Conservation (phyloP, 2,888 invertebrate species). For the Megamerina dolium region DNA sequence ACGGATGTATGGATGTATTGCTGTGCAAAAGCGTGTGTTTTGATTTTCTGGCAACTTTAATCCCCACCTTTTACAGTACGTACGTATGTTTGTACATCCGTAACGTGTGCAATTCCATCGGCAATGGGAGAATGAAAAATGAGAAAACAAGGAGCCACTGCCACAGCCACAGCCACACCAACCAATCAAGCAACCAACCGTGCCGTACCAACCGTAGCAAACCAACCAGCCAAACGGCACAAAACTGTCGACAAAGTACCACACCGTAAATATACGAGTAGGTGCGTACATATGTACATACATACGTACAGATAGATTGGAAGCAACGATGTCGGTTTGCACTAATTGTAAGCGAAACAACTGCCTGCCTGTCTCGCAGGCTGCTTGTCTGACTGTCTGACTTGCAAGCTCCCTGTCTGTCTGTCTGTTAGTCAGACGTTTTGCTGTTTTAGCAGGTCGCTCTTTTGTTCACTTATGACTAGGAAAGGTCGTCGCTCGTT, state of each 20-base stretch:
- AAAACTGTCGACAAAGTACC: slow-evolving; percentile 34
- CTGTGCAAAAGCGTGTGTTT: slow-evolving; percentile 39
- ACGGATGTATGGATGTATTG: no score
- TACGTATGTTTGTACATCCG: no score
- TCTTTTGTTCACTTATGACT: slow-evolving; percentile 11
- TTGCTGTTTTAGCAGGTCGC: slow-evolving; percentile 15
- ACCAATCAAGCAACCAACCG: slow-evolving; percentile 13
- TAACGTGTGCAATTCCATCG: no score
- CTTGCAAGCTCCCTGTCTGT: no score
- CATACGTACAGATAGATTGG: no score
- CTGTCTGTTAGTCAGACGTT: slow-evolving; percentile 19
- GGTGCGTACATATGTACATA: slow-evolving; percentile 14
- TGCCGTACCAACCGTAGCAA: background rate
- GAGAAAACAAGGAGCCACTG: slow-evolving; percentile 34
- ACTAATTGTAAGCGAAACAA: no score
- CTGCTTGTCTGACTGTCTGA: no score
- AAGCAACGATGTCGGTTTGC: background rate
- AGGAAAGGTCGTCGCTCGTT: slow-evolving; percentile 1
- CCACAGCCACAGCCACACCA: slow-evolving; percentile 4
- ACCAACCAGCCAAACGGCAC: slow-evolving; percentile 30
- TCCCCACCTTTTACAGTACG: slow-evolving; percentile 16
- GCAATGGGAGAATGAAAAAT: no score
- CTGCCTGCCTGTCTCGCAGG: no score
- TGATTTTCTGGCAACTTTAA: slow-evolving; percentile 34
- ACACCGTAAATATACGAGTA: slow-evolving; percentile 6